Conservation (phyloP, 2,888 invertebrate genomes). For the Drosophila ezoana region DNA sequence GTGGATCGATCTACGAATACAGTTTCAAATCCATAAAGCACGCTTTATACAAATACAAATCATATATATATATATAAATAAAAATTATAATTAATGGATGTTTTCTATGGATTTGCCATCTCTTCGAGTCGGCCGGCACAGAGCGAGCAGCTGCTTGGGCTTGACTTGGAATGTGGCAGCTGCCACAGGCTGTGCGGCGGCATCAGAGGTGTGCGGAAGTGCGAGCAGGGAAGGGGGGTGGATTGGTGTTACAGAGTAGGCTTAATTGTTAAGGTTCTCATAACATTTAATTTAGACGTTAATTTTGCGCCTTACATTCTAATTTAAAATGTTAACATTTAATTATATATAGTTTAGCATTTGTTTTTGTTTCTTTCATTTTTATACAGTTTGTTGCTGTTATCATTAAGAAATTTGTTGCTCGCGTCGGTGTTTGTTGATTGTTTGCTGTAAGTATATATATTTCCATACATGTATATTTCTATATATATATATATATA, state of each 20-base stretch:
- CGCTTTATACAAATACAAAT: slow-evolving; percentile 19
- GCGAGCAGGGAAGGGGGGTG: background rate
- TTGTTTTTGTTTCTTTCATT: slow-evolving; percentile 27
- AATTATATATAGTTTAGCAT: slow-evolving; percentile 42
- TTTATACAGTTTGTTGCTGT: slow-evolving; percentile 49
- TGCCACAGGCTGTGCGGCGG: slow-evolving; percentile 5
- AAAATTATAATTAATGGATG: slow-evolving; percentile 14
- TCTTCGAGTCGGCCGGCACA: slow-evolving; percentile 1
- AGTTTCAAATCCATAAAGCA: slow-evolving; percentile 31
- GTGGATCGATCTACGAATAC: slow-evolving; percentile 28
- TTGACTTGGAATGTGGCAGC: slow-evolving; percentile 31
- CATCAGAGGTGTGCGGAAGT: background rate
- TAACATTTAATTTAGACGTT: slow-evolving; percentile 73
- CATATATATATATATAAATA: slow-evolving; percentile 36
- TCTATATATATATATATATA: slow-evolving; percentile 5
- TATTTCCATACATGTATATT: slow-evolving; percentile 5
- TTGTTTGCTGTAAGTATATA: slow-evolving; percentile 18
- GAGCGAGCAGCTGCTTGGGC: slow-evolving; percentile 27
- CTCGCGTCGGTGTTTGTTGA: slow-evolving; percentile 26
- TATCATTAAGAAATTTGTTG: slow-evolving; percentile 30
- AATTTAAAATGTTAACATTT: slow-evolving; percentile 76
- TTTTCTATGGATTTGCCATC: slow-evolving; percentile 1
- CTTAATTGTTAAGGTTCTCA: slow-evolving; percentile 28
- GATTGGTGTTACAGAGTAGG: slow-evolving; percentile 16
- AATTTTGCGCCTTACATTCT: slow-evolving; percentile 66